phyloP scores from a whole-genome alignment of 2,113 vertebrate species.

The Sinocyclocheilus grahami region DNA sequence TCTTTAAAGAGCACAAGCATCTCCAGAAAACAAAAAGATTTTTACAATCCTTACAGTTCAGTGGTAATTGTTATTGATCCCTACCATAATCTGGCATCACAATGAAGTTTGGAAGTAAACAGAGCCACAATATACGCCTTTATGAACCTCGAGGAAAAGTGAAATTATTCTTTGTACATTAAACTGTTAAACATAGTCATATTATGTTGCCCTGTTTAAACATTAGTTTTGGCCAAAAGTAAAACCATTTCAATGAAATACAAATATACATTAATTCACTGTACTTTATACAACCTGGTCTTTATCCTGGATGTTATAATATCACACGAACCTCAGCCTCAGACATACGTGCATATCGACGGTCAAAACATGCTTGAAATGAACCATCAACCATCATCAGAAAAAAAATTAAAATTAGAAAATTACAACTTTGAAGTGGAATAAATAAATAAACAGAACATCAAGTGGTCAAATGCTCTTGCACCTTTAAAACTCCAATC shows the following conservation, averaged over 20 bases:
- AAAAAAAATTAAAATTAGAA: not conserved
- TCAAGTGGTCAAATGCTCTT: conserved; percentile 17
- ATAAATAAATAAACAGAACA: not conserved
- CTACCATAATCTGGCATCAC: not conserved
- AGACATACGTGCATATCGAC: not conserved
- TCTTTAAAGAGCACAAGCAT: conserved; percentile 7
- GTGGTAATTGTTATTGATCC: not conserved
- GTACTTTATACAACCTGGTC: not conserved
- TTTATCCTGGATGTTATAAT: not conserved
- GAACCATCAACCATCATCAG: not conserved
- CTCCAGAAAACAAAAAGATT: not conserved
- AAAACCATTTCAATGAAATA: conserved; percentile 5
- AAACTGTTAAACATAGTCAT: not conserved
- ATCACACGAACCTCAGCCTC: not conserved
- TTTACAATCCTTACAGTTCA: not conserved
- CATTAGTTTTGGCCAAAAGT: not conserved
- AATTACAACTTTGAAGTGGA: not conserved
- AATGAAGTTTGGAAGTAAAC: not conserved
- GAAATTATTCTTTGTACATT: not conserved
- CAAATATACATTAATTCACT: conserved; percentile 25
- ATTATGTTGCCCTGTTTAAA: conserved; percentile 1
- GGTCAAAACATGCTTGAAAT: conserved; percentile 13
- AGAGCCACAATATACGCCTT: not conserved
- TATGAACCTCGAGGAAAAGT: not conserved
- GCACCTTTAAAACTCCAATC: not conserved